These are phyloP conservation scores for Campylomormyrus numenius DNA, from an alignment of 2,113 vertebrate genomes.

Conservation along the genomic window DNA sequence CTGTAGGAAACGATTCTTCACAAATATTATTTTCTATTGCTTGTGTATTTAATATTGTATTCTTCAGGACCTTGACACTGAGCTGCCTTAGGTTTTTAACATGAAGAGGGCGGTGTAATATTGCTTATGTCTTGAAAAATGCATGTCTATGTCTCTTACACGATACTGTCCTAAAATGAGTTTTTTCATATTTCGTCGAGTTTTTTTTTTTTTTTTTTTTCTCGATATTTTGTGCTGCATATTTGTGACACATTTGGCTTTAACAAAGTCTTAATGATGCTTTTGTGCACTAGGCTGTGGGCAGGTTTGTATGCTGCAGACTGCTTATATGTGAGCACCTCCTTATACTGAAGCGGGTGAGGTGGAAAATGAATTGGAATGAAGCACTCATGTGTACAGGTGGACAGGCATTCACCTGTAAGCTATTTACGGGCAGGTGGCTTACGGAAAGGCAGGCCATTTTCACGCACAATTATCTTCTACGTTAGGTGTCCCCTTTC, in stretches of 20 bases:
- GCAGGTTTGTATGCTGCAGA: background rate
- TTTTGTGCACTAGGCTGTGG: background rate
- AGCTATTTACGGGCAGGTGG: background rate
- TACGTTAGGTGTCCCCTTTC: background rate
- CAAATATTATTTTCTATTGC: background rate
- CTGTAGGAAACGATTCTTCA: background rate
- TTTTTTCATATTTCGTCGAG: background rate
- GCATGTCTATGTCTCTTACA: background rate
- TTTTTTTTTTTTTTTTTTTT: background rate
- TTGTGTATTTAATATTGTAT: background rate
- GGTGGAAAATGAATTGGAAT: background rate
- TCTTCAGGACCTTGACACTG: background rate
- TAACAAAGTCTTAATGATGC: background rate
- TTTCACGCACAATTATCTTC: background rate
- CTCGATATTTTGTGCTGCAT: background rate
- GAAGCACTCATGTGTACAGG: background rate
- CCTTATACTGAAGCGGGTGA: background rate
- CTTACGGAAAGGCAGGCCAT: background rate
- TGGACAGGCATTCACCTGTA: background rate
- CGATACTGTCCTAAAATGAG: background rate
- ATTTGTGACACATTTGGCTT: background rate
- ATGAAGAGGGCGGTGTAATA: background rate
- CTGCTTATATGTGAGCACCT: background rate
- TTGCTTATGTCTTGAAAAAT: background rate
- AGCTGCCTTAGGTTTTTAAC: background rate